Percentiles rank a stretch among this genome's conserved stretches.
These are phyloP conservation scores for Sarcophaga bullata DNA, from an alignment of 1,140 invertebrate genomes.

Conservation along the genomic window DNA sequence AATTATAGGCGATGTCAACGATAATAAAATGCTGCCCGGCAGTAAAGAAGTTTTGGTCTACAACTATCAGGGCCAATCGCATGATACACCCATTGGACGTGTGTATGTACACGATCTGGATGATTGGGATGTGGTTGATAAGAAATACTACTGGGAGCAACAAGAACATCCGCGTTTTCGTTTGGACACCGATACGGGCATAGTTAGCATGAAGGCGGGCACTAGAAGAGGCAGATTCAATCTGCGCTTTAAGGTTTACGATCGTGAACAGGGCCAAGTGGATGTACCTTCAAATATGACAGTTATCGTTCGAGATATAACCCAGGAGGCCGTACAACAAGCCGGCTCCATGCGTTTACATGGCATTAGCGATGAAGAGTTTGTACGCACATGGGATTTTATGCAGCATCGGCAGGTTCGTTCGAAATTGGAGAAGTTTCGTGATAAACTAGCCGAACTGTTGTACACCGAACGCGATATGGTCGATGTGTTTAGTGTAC, in stretches of 20 bases:
- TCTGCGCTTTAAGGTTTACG: constrained; percentile 73
- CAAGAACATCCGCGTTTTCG: constrained; percentile 69
- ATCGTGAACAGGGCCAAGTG: constrained; percentile 71
- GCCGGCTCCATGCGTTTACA: constrained; percentile 74
- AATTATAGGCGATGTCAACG: constrained; percentile 76
- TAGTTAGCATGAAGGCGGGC: constrained; percentile 74
- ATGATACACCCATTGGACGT: constrained; percentile 73
- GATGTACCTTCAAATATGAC: constrained; percentile 71
- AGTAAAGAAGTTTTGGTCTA: constrained; percentile 77
- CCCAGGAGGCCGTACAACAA: constrained; percentile 74
- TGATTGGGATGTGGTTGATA: constrained; percentile 79
- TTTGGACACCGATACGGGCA: constrained; percentile 72
- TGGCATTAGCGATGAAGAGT: constrained; percentile 75
- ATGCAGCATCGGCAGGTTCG: constrained; percentile 60
- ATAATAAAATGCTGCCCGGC: constrained; percentile 76
- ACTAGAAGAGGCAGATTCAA: constrained; percentile 71
- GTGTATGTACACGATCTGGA: constrained; percentile 78
- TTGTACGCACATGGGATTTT: constrained; percentile 72
- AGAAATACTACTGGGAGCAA: constrained; percentile 73
- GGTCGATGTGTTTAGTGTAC: constrained; percentile 77
- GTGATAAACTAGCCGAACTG: constrained; percentile 69
- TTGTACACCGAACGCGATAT: constrained; percentile 69
- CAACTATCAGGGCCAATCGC: constrained; percentile 74
- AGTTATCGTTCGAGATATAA: constrained; percentile 72
- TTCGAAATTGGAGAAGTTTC: constrained; percentile 72